Evolutionary conservation across 2,888 invertebrate species (phyloP).

Genomic region (Papilio protenor): DNA sequence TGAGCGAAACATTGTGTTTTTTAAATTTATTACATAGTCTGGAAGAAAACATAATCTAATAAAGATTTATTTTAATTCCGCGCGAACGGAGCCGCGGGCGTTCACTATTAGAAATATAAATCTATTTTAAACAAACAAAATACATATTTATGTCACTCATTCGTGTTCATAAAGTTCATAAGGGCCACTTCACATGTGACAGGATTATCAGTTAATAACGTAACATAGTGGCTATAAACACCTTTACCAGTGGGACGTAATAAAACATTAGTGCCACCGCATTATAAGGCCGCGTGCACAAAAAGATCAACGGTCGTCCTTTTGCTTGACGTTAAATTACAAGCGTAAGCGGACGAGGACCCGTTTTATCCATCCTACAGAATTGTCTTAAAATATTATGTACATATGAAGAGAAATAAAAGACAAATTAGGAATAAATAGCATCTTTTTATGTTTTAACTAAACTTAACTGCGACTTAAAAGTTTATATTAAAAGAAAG

Average conservation of each 20-base stretch:
- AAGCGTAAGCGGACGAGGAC: conserved; percentile 48
- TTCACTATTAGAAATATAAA: no score
- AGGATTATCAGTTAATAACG: conserved; percentile 48
- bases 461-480: no score
- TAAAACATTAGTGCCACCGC: conserved; percentile 74
- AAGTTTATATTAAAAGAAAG: no score
- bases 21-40: no score
- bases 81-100: no score
- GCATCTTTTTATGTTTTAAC: neutral
- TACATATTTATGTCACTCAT: neutral
- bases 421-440: neutral
- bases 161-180: conserved; percentile 23
- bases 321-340: conserved; percentile 40
- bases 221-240: conserved; percentile 52
- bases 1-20: no score
- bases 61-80: no score
- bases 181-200: conserved; percentile 42
- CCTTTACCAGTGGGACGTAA: conserved; percentile 64
- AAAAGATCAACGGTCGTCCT: conserved; percentile 69
- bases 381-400: neutral
- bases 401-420: neutral
- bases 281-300: conserved; percentile 67
- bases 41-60: no score
- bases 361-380: neutral
- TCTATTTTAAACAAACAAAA: conserved; percentile 7